Evolutionary conservation across 2,113 vertebrate genomes (phyloP).

Genomic region (Mugil cephalus): DNA sequence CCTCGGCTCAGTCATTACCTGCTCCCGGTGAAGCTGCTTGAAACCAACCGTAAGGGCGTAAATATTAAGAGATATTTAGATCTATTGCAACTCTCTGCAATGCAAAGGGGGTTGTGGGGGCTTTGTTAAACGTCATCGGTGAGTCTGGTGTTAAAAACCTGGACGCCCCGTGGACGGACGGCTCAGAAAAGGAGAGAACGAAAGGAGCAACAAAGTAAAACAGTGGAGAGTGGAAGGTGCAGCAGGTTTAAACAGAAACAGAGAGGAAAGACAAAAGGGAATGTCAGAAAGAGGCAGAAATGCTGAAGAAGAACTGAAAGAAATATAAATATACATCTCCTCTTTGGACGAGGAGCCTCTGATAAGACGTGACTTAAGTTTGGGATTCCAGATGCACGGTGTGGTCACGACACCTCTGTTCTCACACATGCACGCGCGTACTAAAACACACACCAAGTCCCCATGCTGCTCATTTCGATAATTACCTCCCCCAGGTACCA

Average conservation of each 20-base stretch:
- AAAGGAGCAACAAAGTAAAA: no score
- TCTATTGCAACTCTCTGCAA: slow-evolving; percentile 4
- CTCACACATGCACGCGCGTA: slow-evolving; percentile 21
- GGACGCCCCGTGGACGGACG: slow-evolving; percentile 6
- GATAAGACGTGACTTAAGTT: slow-evolving; percentile 26
- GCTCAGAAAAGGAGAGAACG: slow-evolving; percentile 2
- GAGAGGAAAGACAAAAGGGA: not conserved
- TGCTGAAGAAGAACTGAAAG: not conserved
- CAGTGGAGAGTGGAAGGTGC: not conserved
- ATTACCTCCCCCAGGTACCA: slow-evolving; percentile 81
- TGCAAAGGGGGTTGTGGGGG: not conserved
- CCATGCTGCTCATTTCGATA: slow-evolving; percentile 73
- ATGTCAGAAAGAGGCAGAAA: not conserved
- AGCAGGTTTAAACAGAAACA: slow-evolving; percentile 9
- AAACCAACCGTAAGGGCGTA: slow-evolving; percentile 29
- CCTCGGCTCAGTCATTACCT: slow-evolving; percentile 47
- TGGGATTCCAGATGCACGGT: slow-evolving; percentile 27
- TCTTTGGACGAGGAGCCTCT: not conserved
- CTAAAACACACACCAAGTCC: slow-evolving; percentile 6
- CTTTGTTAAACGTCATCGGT: slow-evolving; percentile 26
- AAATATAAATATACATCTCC: slow-evolving; percentile 38
- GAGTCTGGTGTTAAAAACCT: slow-evolving; percentile 5
- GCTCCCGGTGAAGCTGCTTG: slow-evolving; percentile 39
- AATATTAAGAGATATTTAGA: slow-evolving; percentile 48
- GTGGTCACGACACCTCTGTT: slow-evolving; percentile 31